Base-by-base conservation (phyloP, 2,113 vertebrate species). In the Podilymbus podiceps region DNA sequence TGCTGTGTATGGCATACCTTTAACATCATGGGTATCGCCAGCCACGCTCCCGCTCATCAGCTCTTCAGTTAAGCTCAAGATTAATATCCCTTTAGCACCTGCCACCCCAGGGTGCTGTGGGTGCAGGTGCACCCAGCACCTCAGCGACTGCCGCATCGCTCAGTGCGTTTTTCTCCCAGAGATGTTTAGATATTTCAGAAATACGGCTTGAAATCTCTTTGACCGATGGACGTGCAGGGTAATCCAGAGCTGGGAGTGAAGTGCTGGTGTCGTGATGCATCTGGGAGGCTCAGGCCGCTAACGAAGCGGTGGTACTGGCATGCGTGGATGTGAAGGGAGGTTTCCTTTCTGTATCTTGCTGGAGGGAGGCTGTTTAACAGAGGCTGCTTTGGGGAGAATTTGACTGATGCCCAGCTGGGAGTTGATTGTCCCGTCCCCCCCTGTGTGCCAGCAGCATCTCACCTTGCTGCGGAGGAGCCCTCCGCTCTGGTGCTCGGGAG, bases 381-480 rank as follows among this genome's bases (percentile, higher is more conserved):
- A 25, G 23, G 15, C 30, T 71, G 81, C 16, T 75, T 62, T 85
- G 64, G 15, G 62, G 74, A 28, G 38, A 11, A 42, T 62, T 71
- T 20, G 30, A 4, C 75, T 14, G 15, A 27, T 30, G 47, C 71
- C n/a, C 60, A 35, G 67, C 60, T 64, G 74, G 49, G 12, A 50
- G 35, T 3, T 3, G 38, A 9, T 14, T 15, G 28, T 35, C n/a
- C 60, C 1, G 5, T 47, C 28, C 75, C 69, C 24, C 13, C 4
- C 21, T 16, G n/a, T 0, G 9, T 21, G 15, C 33, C 31, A 3
- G 76, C 35, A 12, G 59, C 38, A 10, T 8, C 98, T 98, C 97
- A 99, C 99, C 96, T 99, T 99, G 98, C 99, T 99, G 77, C 99
- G 98, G 95, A 99, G 98, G 91, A 99, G 98, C 23, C 99, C 99